Base-by-base conservation (phyloP, 1,140 invertebrate species). In the Eueides isabella region DNA sequence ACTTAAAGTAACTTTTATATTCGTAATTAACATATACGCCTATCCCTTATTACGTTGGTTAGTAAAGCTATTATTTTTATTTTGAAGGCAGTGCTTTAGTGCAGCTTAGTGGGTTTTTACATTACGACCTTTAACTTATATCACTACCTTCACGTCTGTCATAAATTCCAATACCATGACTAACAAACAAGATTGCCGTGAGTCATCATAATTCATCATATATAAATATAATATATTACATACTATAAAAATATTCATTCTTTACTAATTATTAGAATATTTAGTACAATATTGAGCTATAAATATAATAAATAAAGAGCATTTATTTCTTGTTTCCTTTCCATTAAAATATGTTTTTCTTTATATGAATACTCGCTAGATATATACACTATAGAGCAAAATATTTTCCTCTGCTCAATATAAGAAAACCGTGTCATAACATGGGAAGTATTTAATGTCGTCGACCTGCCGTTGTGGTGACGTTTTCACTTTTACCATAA, bases 401-500 rank as follows among this genome's bases (percentile, higher is more conserved):
- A 55, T 9, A 55, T 26, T 55, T 55, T 26, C 5, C 7, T 12
- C 9, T 2, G 19, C 9, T 26, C 48, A 55, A n/a, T 55, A 55
- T 55, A 55, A 75, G 63, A 48, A 71, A 73, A 73, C 41, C 61
- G 67, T 68, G 41, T 29, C 63, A 63, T 67, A 64, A 44, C 67
- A 71, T 75, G 64, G 74, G 74, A 75, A 78, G 75, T 48, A 33
- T 61, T 73, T 70, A 65, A 67, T 73, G 74, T 80, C 74, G 61
- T 78, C 78, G 65, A 76, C 79, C 68, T 69, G 33, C 62, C 62
- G 69, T 48, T 61, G 62, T 66, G 35, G 76, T 75, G 72, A 76
- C 72, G 74, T 84, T 88, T 88, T 91, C 85, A 89, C 86, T 91
- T 91, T 91, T 89, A 80, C 84, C 80, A 85, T 84, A 85, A 85